Evolutionary conservation across 2,113 vertebrate species (phyloP).

Genomic region (Entomyzon cyanotis): DNA sequence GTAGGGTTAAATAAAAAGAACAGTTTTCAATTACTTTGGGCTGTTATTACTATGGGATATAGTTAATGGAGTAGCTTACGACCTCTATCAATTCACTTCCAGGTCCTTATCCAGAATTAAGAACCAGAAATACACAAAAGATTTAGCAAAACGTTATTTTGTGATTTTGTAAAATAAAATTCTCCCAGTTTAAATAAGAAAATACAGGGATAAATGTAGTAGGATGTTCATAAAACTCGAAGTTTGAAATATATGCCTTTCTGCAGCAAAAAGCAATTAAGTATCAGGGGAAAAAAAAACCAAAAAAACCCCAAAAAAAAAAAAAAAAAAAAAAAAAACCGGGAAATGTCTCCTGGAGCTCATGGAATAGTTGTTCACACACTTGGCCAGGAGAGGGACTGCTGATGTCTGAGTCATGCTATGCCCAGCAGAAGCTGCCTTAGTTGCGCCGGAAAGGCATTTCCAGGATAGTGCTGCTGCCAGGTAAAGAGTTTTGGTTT

Average conservation of each 20-base stretch:
- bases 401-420: not conserved
- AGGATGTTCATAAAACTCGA: not conserved
- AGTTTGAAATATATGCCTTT: not conserved
- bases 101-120: not conserved
- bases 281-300: rapidly evolving
- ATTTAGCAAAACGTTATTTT: not conserved
- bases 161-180: not conserved
- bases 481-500: not conserved
- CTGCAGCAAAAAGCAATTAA: not conserved
- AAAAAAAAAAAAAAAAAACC: not conserved
- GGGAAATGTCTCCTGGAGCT: not conserved
- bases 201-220: not conserved
- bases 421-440: not conserved
- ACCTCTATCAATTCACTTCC: not conserved
- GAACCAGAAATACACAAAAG: not conserved
- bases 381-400: constrained; percentile 58
- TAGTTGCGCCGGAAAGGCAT: not conserved
- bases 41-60: not conserved
- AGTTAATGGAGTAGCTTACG: not conserved
- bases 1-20: not conserved
- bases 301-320: too few relatives aligned
- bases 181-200: not conserved
- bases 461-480: not conserved
- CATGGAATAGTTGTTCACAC: not conserved
- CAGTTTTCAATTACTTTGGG: not conserved